Conservation (phyloP, 1,140 invertebrate species). For the Brachystomella parvula region DNA sequence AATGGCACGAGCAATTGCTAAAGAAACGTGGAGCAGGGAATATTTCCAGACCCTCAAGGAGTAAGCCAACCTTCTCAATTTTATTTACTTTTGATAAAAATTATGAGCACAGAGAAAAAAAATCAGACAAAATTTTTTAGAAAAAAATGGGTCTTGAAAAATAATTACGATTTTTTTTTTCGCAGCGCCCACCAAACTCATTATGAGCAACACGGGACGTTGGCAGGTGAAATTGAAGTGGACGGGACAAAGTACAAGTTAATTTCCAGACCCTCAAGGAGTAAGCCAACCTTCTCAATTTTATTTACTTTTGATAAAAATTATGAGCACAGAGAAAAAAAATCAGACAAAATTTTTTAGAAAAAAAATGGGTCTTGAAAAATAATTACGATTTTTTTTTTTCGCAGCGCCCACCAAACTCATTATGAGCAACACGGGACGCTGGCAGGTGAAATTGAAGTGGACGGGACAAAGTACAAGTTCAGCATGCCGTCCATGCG, state of each 20-base stretch:
- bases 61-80: constrained; percentile 42
- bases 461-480: constrained; percentile 47
- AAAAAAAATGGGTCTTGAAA: not conserved
- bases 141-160: not conserved
- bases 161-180: no score
- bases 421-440: constrained; percentile 64
- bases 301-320: not conserved
- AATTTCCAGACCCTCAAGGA: constrained; percentile 55
- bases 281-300: constrained; percentile 42
- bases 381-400: no score
- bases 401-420: constrained; percentile 58
- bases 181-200: constrained; percentile 61
- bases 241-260: constrained; percentile 47
- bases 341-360: no score
- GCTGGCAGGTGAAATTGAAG: constrained; percentile 47
- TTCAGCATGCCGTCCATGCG: constrained; percentile 50
- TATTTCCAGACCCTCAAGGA: constrained; percentile 56
- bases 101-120: not conserved
- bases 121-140: no score
- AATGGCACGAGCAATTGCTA: constrained; percentile 54
- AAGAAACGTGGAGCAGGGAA: constrained; percentile 56
- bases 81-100: not conserved
- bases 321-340: not conserved
- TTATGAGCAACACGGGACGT: constrained; percentile 60
- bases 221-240: constrained; percentile 48